Conservation (phyloP, 2,113 vertebrate species). For the Crotophaga sulcirostris region DNA sequence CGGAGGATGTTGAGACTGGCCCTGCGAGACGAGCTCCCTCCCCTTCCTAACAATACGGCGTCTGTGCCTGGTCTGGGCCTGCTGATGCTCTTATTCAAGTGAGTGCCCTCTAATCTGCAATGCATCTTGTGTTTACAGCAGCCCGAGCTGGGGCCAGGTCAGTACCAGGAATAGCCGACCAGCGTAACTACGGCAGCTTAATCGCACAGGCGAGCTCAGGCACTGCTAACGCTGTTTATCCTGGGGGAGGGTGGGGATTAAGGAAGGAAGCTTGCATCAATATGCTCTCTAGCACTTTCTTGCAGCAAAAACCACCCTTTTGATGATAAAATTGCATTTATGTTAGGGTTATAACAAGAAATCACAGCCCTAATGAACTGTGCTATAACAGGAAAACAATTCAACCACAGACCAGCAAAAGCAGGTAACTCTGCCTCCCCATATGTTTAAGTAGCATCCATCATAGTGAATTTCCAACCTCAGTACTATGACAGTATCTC, state of each 20-base stretch:
- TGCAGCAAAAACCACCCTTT: neutral
- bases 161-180: neutral
- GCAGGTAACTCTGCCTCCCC: neutral
- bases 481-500: neutral
- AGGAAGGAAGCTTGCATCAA: neutral
- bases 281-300: neutral
- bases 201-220: neutral
- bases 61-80: fast-evolving
- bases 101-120: neutral
- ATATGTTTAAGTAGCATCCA: neutral
- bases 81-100: neutral
- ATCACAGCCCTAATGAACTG: neutral
- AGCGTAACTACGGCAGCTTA: neutral
- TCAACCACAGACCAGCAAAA: neutral
- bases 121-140: neutral
- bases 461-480: neutral
- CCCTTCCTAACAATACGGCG: neutral
- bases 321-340: neutral
- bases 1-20: neutral
- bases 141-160: neutral
- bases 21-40: neutral
- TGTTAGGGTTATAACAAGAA: neutral
- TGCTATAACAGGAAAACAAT: neutral
- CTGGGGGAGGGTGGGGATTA: neutral
- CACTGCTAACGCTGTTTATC: fast-evolving